Evolutionary conservation across 2,888 invertebrate species (phyloP).

Genomic region (Cordilura impudica): DNA sequence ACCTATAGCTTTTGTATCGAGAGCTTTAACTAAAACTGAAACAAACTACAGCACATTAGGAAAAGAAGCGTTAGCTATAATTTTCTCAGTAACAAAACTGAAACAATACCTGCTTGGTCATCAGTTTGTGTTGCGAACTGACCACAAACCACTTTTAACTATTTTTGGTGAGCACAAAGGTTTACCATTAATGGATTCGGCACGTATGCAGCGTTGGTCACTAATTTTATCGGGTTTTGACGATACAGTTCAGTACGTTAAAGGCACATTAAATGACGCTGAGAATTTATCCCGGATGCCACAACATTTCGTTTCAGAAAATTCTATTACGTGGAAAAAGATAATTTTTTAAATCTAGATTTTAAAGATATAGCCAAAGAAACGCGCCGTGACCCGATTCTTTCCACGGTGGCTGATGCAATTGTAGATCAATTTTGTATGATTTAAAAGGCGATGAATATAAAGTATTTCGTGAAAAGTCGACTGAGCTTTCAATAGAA

Average conservation of each 20-base stretch:
- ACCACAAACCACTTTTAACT: too few species aligned
- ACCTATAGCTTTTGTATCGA: slow-evolving; percentile 22
- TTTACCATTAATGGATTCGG: slow-evolving; percentile 53
- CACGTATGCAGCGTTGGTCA: slow-evolving; percentile 52
- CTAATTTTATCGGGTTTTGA: slow-evolving; percentile 57
- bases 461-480: too few species aligned
- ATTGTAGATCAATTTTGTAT: not conserved
- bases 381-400: not conserved
- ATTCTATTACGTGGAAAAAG: not conserved
- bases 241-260: slow-evolving; percentile 50
- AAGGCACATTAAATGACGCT: slow-evolving; percentile 39
- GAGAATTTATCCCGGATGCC: slow-evolving; percentile 37
- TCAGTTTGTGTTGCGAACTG: too few species aligned
- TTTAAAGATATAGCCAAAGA: too few species aligned
- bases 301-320: too few species aligned
- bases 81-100: too few species aligned
- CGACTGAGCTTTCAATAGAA: too few species aligned
- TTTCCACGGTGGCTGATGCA: not conserved
- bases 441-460: too few species aligned
- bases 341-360: not conserved
- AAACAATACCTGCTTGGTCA: too few species aligned
- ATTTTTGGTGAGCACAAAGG: too few species aligned
- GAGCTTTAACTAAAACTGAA: slow-evolving; percentile 51
- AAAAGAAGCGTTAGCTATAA: too few species aligned
- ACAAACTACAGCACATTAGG: slow-evolving; percentile 55